Evolutionary conservation across 1,140 invertebrate genomes (phyloP), one percentile per base, ranked within the genome.

Genomic region (Solenopsis invicta): DNA sequence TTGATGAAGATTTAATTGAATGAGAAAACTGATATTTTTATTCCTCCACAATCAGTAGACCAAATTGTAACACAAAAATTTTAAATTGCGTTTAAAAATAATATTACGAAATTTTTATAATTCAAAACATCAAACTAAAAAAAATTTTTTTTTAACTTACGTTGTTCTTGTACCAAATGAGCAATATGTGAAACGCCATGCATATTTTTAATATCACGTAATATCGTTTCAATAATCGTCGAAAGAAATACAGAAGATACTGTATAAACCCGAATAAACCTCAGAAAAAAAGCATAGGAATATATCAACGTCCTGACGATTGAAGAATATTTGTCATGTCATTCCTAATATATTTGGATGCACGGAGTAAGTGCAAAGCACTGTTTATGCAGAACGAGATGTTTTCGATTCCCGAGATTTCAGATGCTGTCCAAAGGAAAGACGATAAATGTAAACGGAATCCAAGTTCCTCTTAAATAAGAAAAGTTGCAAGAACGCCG

Each of bases 351-450:
- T 66, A 81, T 71, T 78, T 34, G 37, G 34, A 67, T 77, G 67
- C 5, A 8, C 8, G 59, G 16, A 45, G 37, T 16, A 21, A 71
- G 67, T 59, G 50, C 64, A 71, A 59, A 81, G 21, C 34, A 56
- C 48, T 54, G 50, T 81, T 71, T 81, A 81, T 59, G 52, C 50
- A 29, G 50, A 12, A 81, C 50, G 50, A 18, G 50, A 10, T 69
- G 48, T 56, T 81, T 81, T 56, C 21, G 50, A 71, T 71, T 81
- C 66, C 3, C 21, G 21, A 81, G 50, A 71, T 81, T 71, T 81
- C 50, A 45, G 77, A 67, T 67, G 50, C 61, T 18, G 2, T 45
- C 13, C 2, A 37, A 9, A 41, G 21, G 41, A 61, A 45, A 16
- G 8, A 54, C 34, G 62, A 81, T 69, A 45, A 81, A 81, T 69